Base-by-base conservation (phyloP, 2,888 invertebrate genomes). In the Argyresthia albistria region DNA sequence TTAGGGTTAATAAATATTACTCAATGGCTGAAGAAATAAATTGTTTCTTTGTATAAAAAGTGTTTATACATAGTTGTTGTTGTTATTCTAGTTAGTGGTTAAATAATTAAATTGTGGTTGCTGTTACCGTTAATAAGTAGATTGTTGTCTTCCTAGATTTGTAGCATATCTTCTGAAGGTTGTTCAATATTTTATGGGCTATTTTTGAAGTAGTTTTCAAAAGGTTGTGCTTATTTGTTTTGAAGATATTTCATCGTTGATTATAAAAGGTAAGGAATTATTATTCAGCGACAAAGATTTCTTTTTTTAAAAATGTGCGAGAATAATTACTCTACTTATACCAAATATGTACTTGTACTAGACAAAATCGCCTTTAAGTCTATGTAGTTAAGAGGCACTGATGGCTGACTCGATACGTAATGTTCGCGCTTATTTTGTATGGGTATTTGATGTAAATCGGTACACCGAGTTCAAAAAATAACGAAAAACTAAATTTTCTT, bases 201-300 rank as follows among this genome's bases (percentile, higher is more conserved):
- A 68, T 79, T 77, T 81, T n/a, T 81, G 81, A 80, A 80, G 57
- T 67, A 47, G 9, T 25, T 37, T 46, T 51, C 8, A 25, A 6
- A 16, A 58, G 57, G 59, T 59, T 58, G 59, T 59, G 59, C 52
- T 52, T 46, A 43, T 43, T 64, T 76, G 71, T 69, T 74, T 78
- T 69, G 75, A 70, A 73, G 74, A 76, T 59, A 73, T 80, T 60
- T 70, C 69, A 60, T 64, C 66, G 25, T 25, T 25, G 57, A 64
- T 70, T 53, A 60, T 78, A 51, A 78, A 81, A 76, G 82, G 84
- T 84, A 39, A 39, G 39, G 4, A 39, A 11, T 9, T 39, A 39
- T 39, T 6, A n/a, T 2, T 11, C 3, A 39, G 8, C 8, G 8
- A 11, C 39, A 39, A 39, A 39, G 1, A 8, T 11, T 39, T 39